Evolutionary conservation across 2,113 vertebrate genomes (phyloP), one percentile per base, ranked within the genome.

Genomic region (Camelus dromedarius): DNA sequence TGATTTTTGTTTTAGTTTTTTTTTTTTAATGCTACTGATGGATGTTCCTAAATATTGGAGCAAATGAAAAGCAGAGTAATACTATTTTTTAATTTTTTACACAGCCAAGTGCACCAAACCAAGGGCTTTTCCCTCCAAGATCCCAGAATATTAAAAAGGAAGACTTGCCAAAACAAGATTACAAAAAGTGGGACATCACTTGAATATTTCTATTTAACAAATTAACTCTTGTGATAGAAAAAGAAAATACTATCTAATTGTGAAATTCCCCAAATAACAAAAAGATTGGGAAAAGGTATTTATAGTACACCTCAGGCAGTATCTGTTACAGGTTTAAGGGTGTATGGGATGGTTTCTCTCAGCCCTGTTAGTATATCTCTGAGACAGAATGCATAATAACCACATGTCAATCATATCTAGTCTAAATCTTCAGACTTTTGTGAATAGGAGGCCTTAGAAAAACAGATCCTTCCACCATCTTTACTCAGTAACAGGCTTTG

Each of bases 381-480:
- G 18, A 64, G 72, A 60, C 38, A 12, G 7, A 69, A 1, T 2
- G 2, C 9, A 0, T 60, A 3, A 20, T 14, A 79, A 42, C 16
- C 1, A 0, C 4, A 6, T 13, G 52, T 6, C 28, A 7, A 7
- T 32, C 8, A 2, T 5, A 7, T 26, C 24, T 9, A 1, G 1
- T 54, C 58, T n/a, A 4, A 3, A 5, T n/a, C 42, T 24, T 48
- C 46, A 13, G 72, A 26, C n/a, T 2, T 20, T 1, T 30, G 42
- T 19, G 80, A 20, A 38, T 0, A 6, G 13, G 5, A 8, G 3
- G 20, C 28, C 20, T 15, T 24, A 3, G 32, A 20, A 32, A 9
- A 70, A 48, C 4, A 42, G 8, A 19, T 1, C 12, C 24, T 28
- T 19, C 66, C 10, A 22, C 18, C 13, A 6, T 12, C 35, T 62